These are phyloP conservation scores for Pseudorectes ferrugineus DNA, from an alignment of 2,113 vertebrate genomes.

Conservation along the genomic window DNA sequence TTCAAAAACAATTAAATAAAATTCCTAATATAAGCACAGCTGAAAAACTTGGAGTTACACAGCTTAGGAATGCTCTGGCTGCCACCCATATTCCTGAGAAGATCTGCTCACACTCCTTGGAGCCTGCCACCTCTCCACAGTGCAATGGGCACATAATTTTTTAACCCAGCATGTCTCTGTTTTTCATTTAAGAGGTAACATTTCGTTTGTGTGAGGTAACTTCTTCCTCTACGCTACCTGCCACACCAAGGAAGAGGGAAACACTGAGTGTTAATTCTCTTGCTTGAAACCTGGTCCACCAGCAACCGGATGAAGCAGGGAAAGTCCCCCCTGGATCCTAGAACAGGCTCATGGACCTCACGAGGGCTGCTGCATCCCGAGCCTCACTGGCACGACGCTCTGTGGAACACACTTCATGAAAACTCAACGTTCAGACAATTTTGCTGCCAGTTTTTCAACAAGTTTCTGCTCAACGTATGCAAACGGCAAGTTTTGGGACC, in stretches of 20 bases:
- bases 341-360: not conserved
- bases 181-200: not conserved
- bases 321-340: not conserved
- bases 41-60: not conserved
- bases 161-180: not conserved
- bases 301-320: not conserved
- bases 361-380: not conserved
- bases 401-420: not conserved
- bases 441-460: not conserved
- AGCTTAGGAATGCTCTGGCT: not conserved
- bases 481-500: not conserved
- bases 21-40: not conserved
- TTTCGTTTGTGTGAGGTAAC: not conserved
- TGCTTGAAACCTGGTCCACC: not conserved
- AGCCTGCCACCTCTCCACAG: not conserved
- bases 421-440: not conserved
- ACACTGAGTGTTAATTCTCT: not conserved
- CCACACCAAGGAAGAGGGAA: not conserved
- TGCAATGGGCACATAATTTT: accelerated
- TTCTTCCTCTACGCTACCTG: not conserved
- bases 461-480: not conserved
- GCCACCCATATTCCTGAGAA: not conserved
- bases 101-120: not conserved
- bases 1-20: not conserved
- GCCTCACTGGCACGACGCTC: not conserved